phyloP scores from a whole-genome alignment of 2,113 vertebrate species.

The Pipra filicauda region DNA sequence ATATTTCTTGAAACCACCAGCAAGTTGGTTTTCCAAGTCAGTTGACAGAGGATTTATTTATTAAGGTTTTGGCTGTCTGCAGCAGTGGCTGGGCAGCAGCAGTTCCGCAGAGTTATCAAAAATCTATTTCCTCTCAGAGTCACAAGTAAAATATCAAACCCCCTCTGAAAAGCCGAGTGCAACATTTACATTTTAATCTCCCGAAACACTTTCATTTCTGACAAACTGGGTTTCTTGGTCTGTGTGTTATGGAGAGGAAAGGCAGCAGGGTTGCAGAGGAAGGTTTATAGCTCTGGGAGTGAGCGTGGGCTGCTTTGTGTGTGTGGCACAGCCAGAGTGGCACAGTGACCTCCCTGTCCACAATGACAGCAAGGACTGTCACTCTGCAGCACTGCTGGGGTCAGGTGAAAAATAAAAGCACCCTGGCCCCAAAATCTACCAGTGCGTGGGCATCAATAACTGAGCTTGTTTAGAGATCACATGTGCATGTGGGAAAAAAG shows the following conservation, averaged over 20 bases:
- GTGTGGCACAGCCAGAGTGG: fast-evolving
- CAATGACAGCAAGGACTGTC: neutral
- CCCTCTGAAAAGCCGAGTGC: constrained; percentile 36
- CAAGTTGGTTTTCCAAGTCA: constrained; percentile 9
- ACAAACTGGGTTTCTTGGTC: constrained; percentile 38
- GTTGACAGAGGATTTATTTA: constrained; percentile 62
- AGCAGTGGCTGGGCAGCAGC: constrained; percentile 13
- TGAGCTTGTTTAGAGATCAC: neutral
- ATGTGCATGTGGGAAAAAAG: neutral
- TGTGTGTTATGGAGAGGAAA: neutral
- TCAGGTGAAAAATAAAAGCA: neutral
- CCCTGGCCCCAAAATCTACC: neutral
- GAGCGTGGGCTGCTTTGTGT: neutral
- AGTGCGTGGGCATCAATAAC: fast-evolving
- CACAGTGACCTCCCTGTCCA: neutral
- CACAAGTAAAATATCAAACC: constrained; percentile 55
- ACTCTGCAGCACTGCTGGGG: neutral
- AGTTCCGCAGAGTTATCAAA: constrained; percentile 56
- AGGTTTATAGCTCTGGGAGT: neutral
- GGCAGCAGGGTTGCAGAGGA: neutral
- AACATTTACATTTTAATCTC: constrained; percentile 76
- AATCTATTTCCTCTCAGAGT: constrained; percentile 57
- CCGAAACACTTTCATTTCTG: constrained; percentile 30
- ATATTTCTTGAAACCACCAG: constrained; percentile 5
- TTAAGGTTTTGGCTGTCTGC: constrained; percentile 39